Evolutionary conservation across 2,113 vertebrate genomes (phyloP).

Genomic region (Oreochromis niloticus): DNA sequence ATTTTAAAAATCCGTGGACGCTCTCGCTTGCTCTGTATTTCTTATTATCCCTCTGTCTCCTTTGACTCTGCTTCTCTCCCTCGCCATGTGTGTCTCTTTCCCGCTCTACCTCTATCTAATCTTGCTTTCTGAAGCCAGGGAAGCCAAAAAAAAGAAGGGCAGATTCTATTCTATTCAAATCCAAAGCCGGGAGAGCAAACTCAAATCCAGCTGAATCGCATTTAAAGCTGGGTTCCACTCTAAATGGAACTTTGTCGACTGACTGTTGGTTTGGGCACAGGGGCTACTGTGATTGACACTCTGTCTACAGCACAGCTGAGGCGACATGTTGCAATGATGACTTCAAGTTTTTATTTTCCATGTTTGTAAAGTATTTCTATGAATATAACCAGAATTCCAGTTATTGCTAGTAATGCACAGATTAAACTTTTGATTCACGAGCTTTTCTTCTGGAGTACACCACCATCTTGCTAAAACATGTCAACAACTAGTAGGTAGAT

Average conservation of each 20-base stretch:
- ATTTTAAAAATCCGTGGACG: slow-evolving; percentile 4
- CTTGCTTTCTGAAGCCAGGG: slow-evolving; percentile 33
- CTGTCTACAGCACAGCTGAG: not conserved
- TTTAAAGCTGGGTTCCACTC: slow-evolving; percentile 37
- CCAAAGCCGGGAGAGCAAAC: slow-evolving; percentile 38
- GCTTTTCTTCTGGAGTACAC: not conserved
- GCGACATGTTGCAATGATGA: not conserved
- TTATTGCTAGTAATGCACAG: not conserved
- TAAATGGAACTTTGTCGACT: slow-evolving; percentile 42
- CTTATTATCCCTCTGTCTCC: slow-evolving; percentile 13
- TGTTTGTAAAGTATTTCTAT: not conserved
- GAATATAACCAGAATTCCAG: not conserved
- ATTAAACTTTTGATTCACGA: not conserved
- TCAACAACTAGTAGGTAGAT: not conserved
- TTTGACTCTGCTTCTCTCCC: not conserved
- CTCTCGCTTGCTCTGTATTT: not conserved
- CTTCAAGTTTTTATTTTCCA: not conserved
- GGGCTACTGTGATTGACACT: slow-evolving; percentile 26
- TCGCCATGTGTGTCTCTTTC: not conserved
- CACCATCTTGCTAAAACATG: not conserved
- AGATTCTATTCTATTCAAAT: slow-evolving; percentile 52
- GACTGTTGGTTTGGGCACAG: not conserved
- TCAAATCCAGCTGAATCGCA: slow-evolving; percentile 43
- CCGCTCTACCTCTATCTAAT: slow-evolving; percentile 35
- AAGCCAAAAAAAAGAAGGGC: slow-evolving; percentile 6